Evolutionary conservation across 2,888 invertebrate species (phyloP).

Genomic region (Branchellion lobata): DNA sequence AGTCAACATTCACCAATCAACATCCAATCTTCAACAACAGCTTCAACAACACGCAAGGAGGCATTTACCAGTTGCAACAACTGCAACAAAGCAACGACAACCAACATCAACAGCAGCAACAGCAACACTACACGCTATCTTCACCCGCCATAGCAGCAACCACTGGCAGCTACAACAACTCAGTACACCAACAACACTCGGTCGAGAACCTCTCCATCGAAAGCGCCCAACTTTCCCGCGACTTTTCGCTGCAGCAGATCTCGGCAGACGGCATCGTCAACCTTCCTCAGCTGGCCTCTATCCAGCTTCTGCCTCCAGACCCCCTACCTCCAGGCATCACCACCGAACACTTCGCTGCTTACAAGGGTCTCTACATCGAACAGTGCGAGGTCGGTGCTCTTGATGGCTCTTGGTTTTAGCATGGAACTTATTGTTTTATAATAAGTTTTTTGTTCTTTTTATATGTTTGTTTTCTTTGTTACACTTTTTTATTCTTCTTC

Average conservation of each 20-base stretch:
- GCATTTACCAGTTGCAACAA: neutral
- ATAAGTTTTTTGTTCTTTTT: too few relatives aligned
- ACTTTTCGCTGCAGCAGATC: neutral
- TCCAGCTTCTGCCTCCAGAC: conserved; percentile 15
- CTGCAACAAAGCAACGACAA: neutral
- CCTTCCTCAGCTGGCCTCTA: conserved; percentile 18
- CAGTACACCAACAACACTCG: neutral
- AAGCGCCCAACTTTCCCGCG: conserved; percentile 24
- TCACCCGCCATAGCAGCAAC: neutral
- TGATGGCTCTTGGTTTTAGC: too few relatives aligned
- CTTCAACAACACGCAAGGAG: neutral
- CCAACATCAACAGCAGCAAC: neutral
- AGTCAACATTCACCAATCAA: too few relatives aligned
- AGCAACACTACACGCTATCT: neutral
- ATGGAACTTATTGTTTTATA: too few relatives aligned
- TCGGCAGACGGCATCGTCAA: conserved; percentile 4
- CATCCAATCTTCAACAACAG: neutral
- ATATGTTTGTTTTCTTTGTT: too few relatives aligned
- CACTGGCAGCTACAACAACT: conserved; percentile 23
- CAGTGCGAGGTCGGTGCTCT: conserved; percentile 41
- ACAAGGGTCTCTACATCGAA: conserved; percentile 43
- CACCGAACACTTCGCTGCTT: conserved; percentile 31
- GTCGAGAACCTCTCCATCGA: conserved; percentile 26
- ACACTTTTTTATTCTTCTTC: too few relatives aligned
- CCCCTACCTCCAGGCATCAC: conserved; percentile 28